Base-by-base conservation (phyloP, 2,113 vertebrate genomes). In the Pungitius pungitius region DNA sequence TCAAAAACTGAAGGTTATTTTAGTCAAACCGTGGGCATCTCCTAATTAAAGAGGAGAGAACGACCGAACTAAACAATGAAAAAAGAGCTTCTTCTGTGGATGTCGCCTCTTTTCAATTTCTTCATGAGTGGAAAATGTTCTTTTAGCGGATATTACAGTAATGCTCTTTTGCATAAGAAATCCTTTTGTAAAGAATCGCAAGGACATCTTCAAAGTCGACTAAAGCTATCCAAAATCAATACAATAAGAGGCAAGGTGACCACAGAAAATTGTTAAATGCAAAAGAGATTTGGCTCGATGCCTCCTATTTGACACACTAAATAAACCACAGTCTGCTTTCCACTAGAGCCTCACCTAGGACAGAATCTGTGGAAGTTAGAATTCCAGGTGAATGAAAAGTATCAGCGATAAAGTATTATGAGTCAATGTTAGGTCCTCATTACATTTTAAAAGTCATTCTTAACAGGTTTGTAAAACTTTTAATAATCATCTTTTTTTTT, bases 1-100 rank as follows among this genome's bases (percentile, higher is more conserved):
- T 39, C 24, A 56, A 56, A 63, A 54, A 22, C 24, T 42, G 52
- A 27, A 66, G 43, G 49, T 52, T 75, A 72, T 83, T 78, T 85
- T 54, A 39, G 57, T 60, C 8, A 15, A 27, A 54, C 11, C 1
- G 68, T 56, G 45, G 79, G 60, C 61, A 67, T 27, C 1, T 4
- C 60, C 24, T 51, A 26, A 73, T 81, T 20, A 75, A 24, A 63
- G 59, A 59, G 40, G 55, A 81, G 13, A 51, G 18, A 22, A 22
- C 0, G 2, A 40, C 39, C 61, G 52, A 77, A 70, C 2, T 56
- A 56, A 56, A 43, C 8, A 20, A 52, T 40, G 18, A 40, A 30
- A 65, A 45, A 75, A 39, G 27, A 63, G 40, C 18, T 26, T 37
- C 1, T 30, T 20, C 10, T 51, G 17, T 13, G 20, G 17, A 27